These are phyloP conservation scores for Sylvicola fuscatus DNA, from an alignment of 2,888 invertebrate species.

Conservation along the genomic window DNA sequence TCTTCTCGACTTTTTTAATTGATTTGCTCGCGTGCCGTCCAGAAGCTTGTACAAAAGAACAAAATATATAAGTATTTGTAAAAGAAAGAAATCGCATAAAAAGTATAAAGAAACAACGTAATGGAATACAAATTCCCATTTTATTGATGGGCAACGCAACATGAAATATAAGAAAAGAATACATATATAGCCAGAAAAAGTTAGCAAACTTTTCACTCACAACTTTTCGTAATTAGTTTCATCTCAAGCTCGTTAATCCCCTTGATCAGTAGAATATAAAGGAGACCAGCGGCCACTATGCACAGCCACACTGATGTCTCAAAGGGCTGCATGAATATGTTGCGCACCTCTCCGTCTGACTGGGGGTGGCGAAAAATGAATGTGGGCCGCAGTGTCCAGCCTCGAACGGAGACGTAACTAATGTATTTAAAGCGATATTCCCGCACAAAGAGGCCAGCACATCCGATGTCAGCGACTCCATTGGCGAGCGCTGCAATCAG, in stretches of 20 bases:
- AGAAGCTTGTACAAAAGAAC: constrained; percentile 4
- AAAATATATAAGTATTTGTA: constrained; percentile 5
- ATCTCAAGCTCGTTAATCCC: too few species aligned
- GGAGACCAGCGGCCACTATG: constrained; percentile 21
- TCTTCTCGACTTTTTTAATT: constrained; percentile 5
- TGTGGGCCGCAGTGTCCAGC: background rate
- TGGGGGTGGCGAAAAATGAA: constrained; percentile 50
- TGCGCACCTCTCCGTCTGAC: constrained; percentile 32
- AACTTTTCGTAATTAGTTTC: too few species aligned
- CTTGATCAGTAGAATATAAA: constrained; percentile 3
- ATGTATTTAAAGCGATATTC: background rate
- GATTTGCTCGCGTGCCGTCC: constrained; percentile 5
- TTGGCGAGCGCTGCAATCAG: too few species aligned
- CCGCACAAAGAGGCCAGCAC: background rate
- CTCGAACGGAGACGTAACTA: constrained; percentile 27
- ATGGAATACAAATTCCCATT: too few species aligned
- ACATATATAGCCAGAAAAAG: too few species aligned
- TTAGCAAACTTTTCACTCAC: too few species aligned
- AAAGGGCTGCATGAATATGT: constrained; percentile 42
- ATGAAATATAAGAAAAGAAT: too few species aligned
- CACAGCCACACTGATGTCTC: constrained; percentile 34
- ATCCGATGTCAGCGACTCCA: too few species aligned
- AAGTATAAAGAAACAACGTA: too few species aligned
- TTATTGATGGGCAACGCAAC: too few species aligned
- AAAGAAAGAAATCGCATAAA: too few species aligned